Evolutionary conservation across 2,888 invertebrate species (phyloP), one percentile per base, ranked within the genome.

Genomic region (Abscondita cerata): DNA sequence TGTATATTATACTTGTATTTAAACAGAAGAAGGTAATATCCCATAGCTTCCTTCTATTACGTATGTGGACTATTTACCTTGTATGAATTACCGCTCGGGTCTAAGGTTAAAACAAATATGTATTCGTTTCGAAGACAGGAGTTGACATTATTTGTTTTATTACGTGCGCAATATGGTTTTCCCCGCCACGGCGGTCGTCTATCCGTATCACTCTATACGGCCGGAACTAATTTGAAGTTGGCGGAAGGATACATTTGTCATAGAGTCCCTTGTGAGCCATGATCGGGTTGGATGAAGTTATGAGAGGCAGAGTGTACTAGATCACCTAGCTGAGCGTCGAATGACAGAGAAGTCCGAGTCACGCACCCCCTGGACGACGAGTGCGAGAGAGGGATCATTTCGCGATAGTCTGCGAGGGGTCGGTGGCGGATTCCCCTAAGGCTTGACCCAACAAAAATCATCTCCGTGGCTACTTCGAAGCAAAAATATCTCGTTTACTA

Each of bases 201-300:
- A 65, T 67, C 68, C 68, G 67, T 69, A 65, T 70, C 68, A 67
- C 71, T 73, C 80, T 9, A 72, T 73, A 77, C 75, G 77, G 74
- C 76, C 77, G 78, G 80, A 81, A 81, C 81, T 81, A 81, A 81
- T 81, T 81, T 80, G 80, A 81, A 81, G 80, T 81, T 80, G 80
- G 79, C 78, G 80, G 80, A 81, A 81, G 80, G 80, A 79, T 81
- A 81, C 81, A 81, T 81, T 81, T 81, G 81, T 81, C 81, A 81
- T 81, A 79, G 76, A 76, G 76, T 81, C 81, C 80, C 81, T 68
- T 67, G 80, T 73, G 81, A 73, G 81, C 80, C 80, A 81, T 81
- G 80, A 81, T 81, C 80, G 80, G 80, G 78, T 79, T 78, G 80
- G 80, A 80, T 80, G 81, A 80, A 81, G 81, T 81, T 81, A 81